A percentile compares a stretch with the other conserved stretches of the same genome.
Conservation (phyloP, 2,113 vertebrate species). For the Gadus chalcogrammus region DNA sequence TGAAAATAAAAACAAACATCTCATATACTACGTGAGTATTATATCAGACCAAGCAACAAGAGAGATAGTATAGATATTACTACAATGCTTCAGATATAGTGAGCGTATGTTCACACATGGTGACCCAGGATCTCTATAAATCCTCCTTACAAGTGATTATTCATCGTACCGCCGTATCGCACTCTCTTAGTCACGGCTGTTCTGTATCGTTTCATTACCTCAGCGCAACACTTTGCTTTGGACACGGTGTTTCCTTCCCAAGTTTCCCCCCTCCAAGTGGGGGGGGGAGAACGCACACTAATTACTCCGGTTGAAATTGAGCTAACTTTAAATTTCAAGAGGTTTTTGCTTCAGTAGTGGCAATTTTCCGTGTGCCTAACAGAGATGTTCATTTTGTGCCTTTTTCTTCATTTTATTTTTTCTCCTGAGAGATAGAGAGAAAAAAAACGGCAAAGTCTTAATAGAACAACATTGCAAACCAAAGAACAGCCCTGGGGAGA, state of each 20-base stretch:
- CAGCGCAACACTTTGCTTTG: background rate
- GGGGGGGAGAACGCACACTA: slow-evolving; percentile 7
- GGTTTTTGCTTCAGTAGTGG: slow-evolving; percentile 22
- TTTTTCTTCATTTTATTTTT: no score
- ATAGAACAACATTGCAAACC: slow-evolving; percentile 42
- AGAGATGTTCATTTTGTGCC: slow-evolving; percentile 32
- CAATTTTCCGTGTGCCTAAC: slow-evolving; percentile 36
- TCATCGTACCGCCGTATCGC: no score
- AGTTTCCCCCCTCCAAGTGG: slow-evolving; percentile 33
- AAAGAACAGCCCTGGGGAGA: slow-evolving; percentile 45
- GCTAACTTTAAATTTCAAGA: slow-evolving; percentile 31
- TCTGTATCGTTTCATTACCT: background rate
- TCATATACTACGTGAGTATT: no score
- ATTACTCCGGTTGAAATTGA: slow-evolving; percentile 28
- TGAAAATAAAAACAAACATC: no score
- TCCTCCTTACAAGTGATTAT: no score
- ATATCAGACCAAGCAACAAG: no score
- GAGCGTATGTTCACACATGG: no score
- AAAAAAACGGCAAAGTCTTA: slow-evolving; percentile 24
- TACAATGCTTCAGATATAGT: no score
- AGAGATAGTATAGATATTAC: no score
- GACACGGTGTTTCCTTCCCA: slow-evolving; percentile 23
- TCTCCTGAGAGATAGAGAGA: slow-evolving; percentile 7
- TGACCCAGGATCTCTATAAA: no score
- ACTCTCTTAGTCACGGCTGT: no score